A percentile compares a stretch with the other conserved stretches of the same genome.
Conservation (phyloP, 2,797 vertebrate genomes). For the Lepilemur ruficaudatus region DNA sequence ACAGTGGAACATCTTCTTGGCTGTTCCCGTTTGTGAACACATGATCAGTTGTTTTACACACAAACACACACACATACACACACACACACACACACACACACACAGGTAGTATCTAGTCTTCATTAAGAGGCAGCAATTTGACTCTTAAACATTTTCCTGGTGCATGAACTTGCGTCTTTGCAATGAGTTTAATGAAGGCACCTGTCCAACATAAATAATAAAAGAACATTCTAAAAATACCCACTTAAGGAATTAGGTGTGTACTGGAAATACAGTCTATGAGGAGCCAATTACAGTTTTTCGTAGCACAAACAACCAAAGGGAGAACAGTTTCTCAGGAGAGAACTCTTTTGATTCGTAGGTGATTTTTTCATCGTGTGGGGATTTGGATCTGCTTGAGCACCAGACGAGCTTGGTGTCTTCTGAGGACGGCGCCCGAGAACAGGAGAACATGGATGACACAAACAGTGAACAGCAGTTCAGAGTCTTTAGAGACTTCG, state of each 20-base stretch:
- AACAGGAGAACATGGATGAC: constrained; percentile 96
- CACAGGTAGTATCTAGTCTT: constrained; percentile 65
- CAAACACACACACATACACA: background rate
- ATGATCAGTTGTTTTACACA: background rate
- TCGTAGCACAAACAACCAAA: constrained; percentile 73
- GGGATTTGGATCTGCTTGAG: constrained; percentile 98
- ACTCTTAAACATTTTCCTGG: constrained; percentile 80
- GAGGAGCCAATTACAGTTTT: constrained; percentile 77
- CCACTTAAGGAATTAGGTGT: constrained; percentile 88
- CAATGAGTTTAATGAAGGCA: constrained; percentile 85
- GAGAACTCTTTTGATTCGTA: constrained; percentile 79
- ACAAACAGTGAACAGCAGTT: constrained; percentile 98
- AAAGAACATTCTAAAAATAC: constrained; percentile 89
- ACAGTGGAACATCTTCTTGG: constrained; percentile 35
- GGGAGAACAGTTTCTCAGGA: constrained; percentile 78
- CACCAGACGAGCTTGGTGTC: constrained; percentile 96
- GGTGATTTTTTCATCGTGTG: constrained; percentile 99
- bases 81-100: background rate
- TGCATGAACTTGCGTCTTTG: constrained; percentile 81
- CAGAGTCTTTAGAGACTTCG: constrained; percentile 98
- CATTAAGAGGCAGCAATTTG: constrained; percentile 76
- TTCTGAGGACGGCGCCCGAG: constrained; percentile 94
- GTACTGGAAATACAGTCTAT: constrained; percentile 84
- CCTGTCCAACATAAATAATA: constrained; percentile 90
- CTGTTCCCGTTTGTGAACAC: background rate